Conservation (phyloP, 2,113 vertebrate species). For the Climacteris rufus region DNA sequence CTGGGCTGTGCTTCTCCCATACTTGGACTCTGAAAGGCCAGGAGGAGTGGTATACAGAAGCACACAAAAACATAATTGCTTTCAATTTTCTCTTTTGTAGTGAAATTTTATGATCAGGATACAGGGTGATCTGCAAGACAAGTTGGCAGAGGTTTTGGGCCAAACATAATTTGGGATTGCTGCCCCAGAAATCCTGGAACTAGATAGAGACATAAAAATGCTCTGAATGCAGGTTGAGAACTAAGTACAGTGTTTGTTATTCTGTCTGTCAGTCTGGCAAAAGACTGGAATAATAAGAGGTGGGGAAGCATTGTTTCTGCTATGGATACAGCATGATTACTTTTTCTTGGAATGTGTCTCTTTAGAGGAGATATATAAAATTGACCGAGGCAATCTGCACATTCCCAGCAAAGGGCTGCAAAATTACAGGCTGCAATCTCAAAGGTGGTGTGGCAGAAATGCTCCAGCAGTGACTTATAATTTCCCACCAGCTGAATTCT, state of each 20-base stretch:
- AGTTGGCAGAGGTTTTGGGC: constrained; percentile 13
- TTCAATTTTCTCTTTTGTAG: not conserved
- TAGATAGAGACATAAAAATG: not conserved
- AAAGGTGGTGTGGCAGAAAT: not conserved
- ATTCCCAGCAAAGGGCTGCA: constrained; percentile 12
- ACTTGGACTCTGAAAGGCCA: not conserved
- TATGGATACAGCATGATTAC: not conserved
- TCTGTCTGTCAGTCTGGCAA: constrained; percentile 33
- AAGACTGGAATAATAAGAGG: constrained; percentile 30
- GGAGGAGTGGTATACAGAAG: not conserved
- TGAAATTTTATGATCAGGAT: not conserved
- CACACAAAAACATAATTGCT: not conserved
- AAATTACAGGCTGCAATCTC: not conserved
- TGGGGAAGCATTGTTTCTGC: constrained; percentile 37
- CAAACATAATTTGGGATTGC: not conserved
- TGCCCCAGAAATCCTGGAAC: constrained; percentile 9
- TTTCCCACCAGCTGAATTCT: not conserved
- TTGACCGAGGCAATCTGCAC: not conserved
- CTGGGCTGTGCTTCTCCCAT: not conserved
- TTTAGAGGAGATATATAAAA: not conserved
- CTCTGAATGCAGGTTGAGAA: not conserved
- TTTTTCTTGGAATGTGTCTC: not conserved
- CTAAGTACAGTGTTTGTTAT: constrained; percentile 44
- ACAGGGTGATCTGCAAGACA: not conserved
- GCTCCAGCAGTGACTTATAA: not conserved